phyloP scores from a whole-genome alignment of 2,888 invertebrate genomes.

The Parelbella ahira region DNA sequence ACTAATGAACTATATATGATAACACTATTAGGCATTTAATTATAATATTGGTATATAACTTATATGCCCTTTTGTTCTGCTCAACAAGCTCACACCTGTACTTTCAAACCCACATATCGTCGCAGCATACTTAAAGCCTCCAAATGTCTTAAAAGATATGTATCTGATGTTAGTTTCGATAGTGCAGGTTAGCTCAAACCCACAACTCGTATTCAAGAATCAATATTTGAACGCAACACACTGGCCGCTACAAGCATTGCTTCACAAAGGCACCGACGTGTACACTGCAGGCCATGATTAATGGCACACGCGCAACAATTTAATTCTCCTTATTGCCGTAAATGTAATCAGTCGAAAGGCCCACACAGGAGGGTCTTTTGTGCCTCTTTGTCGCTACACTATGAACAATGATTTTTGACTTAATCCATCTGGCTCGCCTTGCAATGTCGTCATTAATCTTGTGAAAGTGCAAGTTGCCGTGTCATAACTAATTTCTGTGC shows the following conservation, averaged over 20 bases:
- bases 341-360: constrained; percentile 45
- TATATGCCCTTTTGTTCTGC: too few species aligned
- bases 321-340: constrained; percentile 60
- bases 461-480: constrained; percentile 27
- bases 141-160: too few species aligned
- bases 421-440: constrained; percentile 22
- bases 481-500: constrained; percentile 37
- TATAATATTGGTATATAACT: too few species aligned
- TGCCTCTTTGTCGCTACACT: constrained; percentile 20
- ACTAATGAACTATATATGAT: too few species aligned
- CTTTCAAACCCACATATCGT: too few species aligned
- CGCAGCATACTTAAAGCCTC: too few species aligned
- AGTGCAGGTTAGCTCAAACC: too few species aligned
- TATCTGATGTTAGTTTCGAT: too few species aligned
- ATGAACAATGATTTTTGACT: constrained; percentile 32
- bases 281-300: constrained; percentile 49
- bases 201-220: too few species aligned
- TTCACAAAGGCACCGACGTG: constrained; percentile 29
- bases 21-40: too few species aligned
- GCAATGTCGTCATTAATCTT: constrained; percentile 31
- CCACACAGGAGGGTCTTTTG: constrained; percentile 18
- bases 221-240: constrained; percentile 8
- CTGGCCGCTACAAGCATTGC: constrained; percentile 23
- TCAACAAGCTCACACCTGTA: too few species aligned
- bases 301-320: constrained; percentile 40